Evolutionary conservation across 2,113 vertebrate genomes (phyloP).

Genomic region (Lophura nycthemera): DNA sequence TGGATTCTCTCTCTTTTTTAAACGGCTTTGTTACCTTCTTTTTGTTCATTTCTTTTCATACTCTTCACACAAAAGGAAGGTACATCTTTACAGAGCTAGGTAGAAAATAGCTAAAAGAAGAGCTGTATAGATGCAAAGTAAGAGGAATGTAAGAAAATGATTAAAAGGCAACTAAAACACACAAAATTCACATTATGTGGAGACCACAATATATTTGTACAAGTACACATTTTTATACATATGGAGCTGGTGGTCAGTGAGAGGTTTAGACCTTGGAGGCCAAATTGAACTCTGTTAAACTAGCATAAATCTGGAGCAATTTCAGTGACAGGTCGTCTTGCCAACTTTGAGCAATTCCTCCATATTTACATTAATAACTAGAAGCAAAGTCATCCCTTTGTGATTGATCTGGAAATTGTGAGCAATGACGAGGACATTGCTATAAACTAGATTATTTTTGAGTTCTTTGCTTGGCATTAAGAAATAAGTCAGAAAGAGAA

Average conservation of each 20-base stretch:
- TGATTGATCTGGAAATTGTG: background rate
- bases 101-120: conserved; percentile 70
- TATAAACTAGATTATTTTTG: background rate
- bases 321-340: background rate
- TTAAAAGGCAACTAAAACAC: conserved; percentile 69
- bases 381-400: conserved; percentile 36
- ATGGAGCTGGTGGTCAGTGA: conserved; percentile 51
- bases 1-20: conserved; percentile 9
- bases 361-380: background rate
- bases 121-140: conserved; percentile 71
- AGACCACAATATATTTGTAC: conserved; percentile 51
- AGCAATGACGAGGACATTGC: conserved; percentile 52
- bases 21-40: conserved; percentile 65
- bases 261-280: conserved; percentile 52
- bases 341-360: background rate
- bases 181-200: conserved; percentile 60
- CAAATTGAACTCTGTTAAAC: conserved; percentile 31
- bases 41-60: conserved; percentile 72
- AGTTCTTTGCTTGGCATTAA: conserved; percentile 39
- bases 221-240: conserved; percentile 46
- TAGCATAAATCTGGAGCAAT: conserved; percentile 17
- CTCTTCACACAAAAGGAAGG: conserved; percentile 70
- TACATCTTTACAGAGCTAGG: conserved; percentile 71
- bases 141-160: conserved; percentile 73
- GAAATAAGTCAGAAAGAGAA: conserved; percentile 48